phyloP scores from a whole-genome alignment of 2,797 vertebrate genomes.

The Pteronotus mesoamericanus region DNA sequence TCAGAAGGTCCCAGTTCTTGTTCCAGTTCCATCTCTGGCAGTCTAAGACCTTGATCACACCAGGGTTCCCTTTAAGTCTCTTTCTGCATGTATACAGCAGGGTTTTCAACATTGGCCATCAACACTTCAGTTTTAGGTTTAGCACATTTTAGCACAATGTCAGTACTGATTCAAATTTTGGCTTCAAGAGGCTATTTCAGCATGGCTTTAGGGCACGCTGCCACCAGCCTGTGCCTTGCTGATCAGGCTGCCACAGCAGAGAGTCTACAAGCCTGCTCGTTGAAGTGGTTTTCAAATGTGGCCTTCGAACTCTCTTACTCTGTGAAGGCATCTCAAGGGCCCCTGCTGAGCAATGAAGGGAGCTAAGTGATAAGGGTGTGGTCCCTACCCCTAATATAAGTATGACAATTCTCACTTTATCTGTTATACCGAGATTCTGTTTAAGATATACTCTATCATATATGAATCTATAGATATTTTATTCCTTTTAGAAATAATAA shows the following conservation, averaged over 20 bases:
- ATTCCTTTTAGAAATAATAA: background rate
- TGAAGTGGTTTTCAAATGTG: background rate
- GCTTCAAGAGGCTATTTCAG: background rate
- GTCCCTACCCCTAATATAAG: background rate
- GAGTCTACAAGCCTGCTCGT: background rate
- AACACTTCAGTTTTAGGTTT: background rate
- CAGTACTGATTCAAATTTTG: background rate
- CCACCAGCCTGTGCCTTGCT: background rate
- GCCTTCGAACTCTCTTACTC: background rate
- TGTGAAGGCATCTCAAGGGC: background rate
- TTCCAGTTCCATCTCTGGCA: background rate
- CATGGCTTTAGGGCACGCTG: background rate
- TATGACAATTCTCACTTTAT: conserved; percentile 15
- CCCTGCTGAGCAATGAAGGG: background rate
- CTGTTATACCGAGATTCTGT: background rate
- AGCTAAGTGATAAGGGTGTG: background rate
- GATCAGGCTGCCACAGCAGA: background rate
- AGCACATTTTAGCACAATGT: background rate
- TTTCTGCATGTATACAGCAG: background rate
- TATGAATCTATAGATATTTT: background rate
- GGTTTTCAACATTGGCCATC: background rate
- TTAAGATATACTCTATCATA: background rate
- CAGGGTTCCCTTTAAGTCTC: background rate
- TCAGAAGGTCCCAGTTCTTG: background rate
- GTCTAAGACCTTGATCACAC: background rate